Conservation (phyloP, 2,888 invertebrate species). For the Eilema caniola region DNA sequence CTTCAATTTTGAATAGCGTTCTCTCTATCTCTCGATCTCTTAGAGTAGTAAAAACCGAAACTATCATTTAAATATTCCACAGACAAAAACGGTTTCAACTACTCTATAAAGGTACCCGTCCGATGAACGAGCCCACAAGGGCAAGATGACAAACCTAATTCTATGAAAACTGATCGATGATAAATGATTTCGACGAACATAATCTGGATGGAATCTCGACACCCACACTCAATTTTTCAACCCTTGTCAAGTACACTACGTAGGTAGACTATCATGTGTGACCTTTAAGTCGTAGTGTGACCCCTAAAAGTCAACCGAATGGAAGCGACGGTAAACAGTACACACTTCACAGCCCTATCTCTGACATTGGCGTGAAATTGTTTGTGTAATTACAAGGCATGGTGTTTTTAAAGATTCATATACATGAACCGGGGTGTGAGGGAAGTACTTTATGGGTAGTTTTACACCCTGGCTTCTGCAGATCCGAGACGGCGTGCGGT, state of each 20-base stretch:
- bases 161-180: not conserved
- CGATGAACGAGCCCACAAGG: not conserved
- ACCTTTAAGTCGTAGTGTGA: conserved; percentile 24
- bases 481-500: no score
- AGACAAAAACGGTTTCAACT: not conserved
- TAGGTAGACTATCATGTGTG: conserved; percentile 35
- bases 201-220: conserved; percentile 13
- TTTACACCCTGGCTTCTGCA: no score
- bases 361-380: conserved; percentile 1
- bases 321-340: conserved; percentile 16
- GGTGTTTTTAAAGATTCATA: no score
- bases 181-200: conserved; percentile 26
- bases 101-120: not conserved
- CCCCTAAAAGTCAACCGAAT: conserved; percentile 21
- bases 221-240: conserved; percentile 26
- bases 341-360: not conserved
- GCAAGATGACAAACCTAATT: conserved; percentile 8
- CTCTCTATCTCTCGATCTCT: no score
- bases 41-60: no score
- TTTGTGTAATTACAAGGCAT: not conserved
- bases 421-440: no score
- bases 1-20: no score
- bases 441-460: no score
- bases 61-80: not conserved
- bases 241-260: conserved; percentile 40